phyloP scores from a whole-genome alignment of 2,888 invertebrate species.

The Cephus nigrinus region DNA sequence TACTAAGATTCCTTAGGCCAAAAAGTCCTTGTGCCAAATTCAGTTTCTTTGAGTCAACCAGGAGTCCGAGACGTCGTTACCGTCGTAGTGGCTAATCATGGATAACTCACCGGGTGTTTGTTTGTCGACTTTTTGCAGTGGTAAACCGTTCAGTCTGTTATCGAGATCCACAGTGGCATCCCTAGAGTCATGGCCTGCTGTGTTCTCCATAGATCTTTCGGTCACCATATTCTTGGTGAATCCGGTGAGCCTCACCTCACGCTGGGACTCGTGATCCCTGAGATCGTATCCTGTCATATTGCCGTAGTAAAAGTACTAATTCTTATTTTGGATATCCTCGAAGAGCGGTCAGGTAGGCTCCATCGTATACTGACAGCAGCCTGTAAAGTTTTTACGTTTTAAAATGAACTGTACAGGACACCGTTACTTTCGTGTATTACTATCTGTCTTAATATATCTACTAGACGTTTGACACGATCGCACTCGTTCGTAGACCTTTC shows the following conservation, averaged over 20 bases:
- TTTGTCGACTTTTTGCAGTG: conserved; percentile 31
- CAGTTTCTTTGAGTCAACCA: conserved; percentile 6
- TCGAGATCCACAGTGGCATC: conserved; percentile 1
- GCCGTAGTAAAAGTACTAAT: background rate
- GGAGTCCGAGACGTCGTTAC: conserved; percentile 6
- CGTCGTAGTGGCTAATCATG: background rate
- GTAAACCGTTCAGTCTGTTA: conserved; percentile 9
- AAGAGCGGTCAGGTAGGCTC: conserved; percentile 33
- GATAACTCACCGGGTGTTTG: conserved; percentile 37
- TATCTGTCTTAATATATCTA: background rate
- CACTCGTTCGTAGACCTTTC: background rate
- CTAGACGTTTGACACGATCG: background rate
- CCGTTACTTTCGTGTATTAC: background rate
- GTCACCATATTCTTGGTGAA: conserved; percentile 35
- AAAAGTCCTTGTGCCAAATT: conserved; percentile 3
- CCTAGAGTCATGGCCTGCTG: background rate
- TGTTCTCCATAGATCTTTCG: background rate
- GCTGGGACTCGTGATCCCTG: conserved; percentile 48
- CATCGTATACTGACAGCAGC: conserved; percentile 33
- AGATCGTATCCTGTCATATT: conserved; percentile 56
- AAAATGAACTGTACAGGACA: background rate
- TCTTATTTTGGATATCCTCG: background rate
- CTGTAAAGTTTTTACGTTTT: background rate
- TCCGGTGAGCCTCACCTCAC: conserved; percentile 55
- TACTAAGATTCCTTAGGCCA: background rate